Evolutionary conservation across 1,140 invertebrate genomes (phyloP).

Genomic region (Drosophila mauritiana): DNA sequence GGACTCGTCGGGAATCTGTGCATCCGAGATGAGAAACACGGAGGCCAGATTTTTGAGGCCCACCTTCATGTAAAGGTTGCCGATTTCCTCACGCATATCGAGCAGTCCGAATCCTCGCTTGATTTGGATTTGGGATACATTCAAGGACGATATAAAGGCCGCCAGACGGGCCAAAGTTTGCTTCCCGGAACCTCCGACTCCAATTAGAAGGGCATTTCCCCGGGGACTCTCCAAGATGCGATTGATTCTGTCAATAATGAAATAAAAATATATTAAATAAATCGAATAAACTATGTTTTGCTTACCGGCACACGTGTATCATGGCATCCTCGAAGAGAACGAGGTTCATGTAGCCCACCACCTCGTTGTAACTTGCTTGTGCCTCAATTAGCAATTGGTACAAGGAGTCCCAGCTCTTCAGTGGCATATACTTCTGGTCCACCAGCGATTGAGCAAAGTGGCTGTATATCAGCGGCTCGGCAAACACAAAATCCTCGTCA

Average conservation of each 20-base stretch:
- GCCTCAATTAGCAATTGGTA: constrained; percentile 93
- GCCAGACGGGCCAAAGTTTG: constrained; percentile 95
- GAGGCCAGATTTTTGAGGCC: constrained; percentile 95
- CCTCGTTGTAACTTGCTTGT: constrained; percentile 92
- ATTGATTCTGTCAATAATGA: constrained; percentile 89
- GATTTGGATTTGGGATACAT: constrained; percentile 96
- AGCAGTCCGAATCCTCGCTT: constrained; percentile 94
- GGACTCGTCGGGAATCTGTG: constrained; percentile 95
- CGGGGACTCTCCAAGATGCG: constrained; percentile 96
- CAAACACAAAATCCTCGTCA: constrained; percentile 88
- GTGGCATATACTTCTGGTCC: constrained; percentile 95
- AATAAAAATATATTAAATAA: not conserved
- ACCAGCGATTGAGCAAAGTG: constrained; percentile 97
- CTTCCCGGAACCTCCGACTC: constrained; percentile 97
- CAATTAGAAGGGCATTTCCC: constrained; percentile 96
- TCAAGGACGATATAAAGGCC: constrained; percentile 94
- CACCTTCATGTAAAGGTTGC: constrained; percentile 92
- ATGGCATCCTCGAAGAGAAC: constrained; percentile 98
- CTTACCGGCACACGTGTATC: constrained; percentile 93
- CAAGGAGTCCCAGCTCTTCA: constrained; percentile 90
- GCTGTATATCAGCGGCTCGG: constrained; percentile 93
- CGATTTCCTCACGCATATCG: constrained; percentile 94
- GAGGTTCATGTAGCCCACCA: constrained; percentile 96
- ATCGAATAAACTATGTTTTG: not conserved
- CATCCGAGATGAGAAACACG: constrained; percentile 97